Evolutionary conservation across 2,888 invertebrate genomes (phyloP).

Genomic region (Choristoneura rosaceana): DNA sequence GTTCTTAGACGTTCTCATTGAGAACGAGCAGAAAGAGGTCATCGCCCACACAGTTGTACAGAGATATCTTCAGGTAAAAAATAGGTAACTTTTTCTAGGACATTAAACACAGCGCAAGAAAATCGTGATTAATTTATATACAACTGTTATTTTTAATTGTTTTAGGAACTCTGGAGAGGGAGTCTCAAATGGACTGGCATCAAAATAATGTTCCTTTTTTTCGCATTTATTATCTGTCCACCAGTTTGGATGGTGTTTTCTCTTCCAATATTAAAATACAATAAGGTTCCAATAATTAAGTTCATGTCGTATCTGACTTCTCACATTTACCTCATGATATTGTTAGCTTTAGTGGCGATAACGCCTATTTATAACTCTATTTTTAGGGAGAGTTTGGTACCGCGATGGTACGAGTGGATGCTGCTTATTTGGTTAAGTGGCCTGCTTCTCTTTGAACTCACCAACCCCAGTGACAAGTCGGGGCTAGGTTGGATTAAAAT

Average conservation of each 20-base stretch:
- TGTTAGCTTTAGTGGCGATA: constrained; percentile 95
- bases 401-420: constrained; percentile 98
- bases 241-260: constrained; percentile 98
- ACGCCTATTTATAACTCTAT: constrained; percentile 93
- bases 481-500: constrained; percentile 98
- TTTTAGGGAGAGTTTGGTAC: constrained; percentile 91
- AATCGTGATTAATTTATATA: constrained; percentile 36
- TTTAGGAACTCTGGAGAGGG: constrained; percentile 98
- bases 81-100: constrained; percentile 80
- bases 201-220: constrained; percentile 96
- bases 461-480: constrained; percentile 98
- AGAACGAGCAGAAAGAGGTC: constrained; percentile 99
- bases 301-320: constrained; percentile 99
- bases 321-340: constrained; percentile 98
- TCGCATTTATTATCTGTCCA: constrained; percentile 96
- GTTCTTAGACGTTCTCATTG: constrained; percentile 98
- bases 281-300: constrained; percentile 99
- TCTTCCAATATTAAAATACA: constrained; percentile 97
- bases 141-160: constrained; percentile 48
- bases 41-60: constrained; percentile 99
- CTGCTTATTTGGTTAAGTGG: constrained; percentile 98
- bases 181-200: constrained; percentile 98
- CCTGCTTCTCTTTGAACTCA: constrained; percentile 96
- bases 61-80: constrained; percentile 95
- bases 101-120: constrained; percentile 34